Evolutionary conservation across 2,888 invertebrate genomes (phyloP).

Genomic region (Agapetus fuscipes): DNA sequence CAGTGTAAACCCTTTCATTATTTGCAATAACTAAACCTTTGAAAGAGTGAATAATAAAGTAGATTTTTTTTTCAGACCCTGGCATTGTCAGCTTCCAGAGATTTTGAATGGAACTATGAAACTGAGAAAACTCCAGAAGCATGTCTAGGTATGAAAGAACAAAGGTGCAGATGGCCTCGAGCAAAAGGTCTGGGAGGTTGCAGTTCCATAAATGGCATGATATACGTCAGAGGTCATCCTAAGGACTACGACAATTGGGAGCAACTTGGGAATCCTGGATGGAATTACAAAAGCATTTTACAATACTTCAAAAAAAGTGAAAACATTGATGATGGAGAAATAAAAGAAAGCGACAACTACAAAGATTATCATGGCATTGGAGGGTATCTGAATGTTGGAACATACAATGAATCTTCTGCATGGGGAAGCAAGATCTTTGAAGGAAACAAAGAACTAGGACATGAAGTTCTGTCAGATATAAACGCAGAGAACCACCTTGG

Average conservation of each 20-base stretch:
- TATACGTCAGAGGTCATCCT: conserved; percentile 47
- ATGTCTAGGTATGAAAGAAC: conserved; percentile 34
- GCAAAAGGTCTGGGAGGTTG: conserved; percentile 57
- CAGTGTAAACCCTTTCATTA: no score
- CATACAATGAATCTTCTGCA: conserved; percentile 24
- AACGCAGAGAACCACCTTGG: conserved; percentile 39
- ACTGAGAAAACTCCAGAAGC: conserved; percentile 35
- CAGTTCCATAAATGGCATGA: conserved; percentile 50
- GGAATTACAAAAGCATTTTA: conserved; percentile 43
- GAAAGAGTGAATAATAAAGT: no score
- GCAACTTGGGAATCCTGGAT: conserved; percentile 39
- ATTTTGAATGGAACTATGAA: conserved; percentile 45
- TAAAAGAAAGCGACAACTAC: conserved; percentile 23
- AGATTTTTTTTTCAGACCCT: no score
- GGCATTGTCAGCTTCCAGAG: no score
- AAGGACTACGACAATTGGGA: conserved; percentile 48
- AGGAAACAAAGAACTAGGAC: conserved; percentile 39
- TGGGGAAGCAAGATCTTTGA: conserved; percentile 26
- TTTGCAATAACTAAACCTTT: no score
- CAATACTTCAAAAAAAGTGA: conserved; percentile 44
- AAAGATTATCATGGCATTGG: conserved; percentile 31
- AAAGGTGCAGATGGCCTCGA: conserved; percentile 45
- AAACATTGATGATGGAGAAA: conserved; percentile 27
- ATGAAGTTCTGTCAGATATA: conserved; percentile 30
- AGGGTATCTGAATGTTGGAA: conserved; percentile 36